Evolutionary conservation across 2,113 vertebrate species (phyloP), one percentile per base, ranked within the genome.

Genomic region (Cephalophus harveyi): DNA sequence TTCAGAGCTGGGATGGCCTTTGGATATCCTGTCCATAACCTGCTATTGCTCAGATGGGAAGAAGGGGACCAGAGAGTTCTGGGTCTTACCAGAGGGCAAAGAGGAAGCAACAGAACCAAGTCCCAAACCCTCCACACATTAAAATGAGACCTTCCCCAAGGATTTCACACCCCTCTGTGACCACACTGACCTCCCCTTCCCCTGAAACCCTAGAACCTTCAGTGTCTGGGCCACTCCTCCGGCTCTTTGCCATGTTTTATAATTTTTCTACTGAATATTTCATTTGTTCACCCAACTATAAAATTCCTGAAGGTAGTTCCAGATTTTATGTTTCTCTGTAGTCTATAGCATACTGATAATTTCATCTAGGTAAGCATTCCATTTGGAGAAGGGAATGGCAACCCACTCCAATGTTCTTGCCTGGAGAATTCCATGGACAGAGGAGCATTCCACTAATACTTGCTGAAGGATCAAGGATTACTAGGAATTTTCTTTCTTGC

Each of bases 251-350:
- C 94, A 95, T 43, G 64, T 87, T 95, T 97, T 85, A 89, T 36
- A 55, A 40, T 93, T 79, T 83, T 76, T 81, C 91, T 59, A 89
- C 82, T 95, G 93, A 93, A 97, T 89, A 90, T 87, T 97, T 96
- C 89, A 91, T 93, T 40, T 97, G 25, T 79, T 91, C 71, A 64
- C 48, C 88, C 60, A 94, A 95, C 67, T 90, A 91, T 67, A 92
- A 91, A 52, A 71, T 95, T 97, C 96, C 83, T 74, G 52, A 95
- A 97, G 93, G 74, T 27, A 76, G 48, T 81, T 79, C 57, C 40
- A 19, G 27, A 86, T 95, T 91, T 82, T 82, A 40, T 19, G 64
- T 48, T 19, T 43, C 87, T 82, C 28, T 52, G 12, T 59, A 33
- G 71, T 79, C 82, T 60, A 17, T 9, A 92, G 43, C 40, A 60